Percentiles rank a stretch among this genome's conserved stretches.
Evolutionary conservation across 2,888 invertebrate species (phyloP).

Genomic region (Achlya flavicornis): DNA sequence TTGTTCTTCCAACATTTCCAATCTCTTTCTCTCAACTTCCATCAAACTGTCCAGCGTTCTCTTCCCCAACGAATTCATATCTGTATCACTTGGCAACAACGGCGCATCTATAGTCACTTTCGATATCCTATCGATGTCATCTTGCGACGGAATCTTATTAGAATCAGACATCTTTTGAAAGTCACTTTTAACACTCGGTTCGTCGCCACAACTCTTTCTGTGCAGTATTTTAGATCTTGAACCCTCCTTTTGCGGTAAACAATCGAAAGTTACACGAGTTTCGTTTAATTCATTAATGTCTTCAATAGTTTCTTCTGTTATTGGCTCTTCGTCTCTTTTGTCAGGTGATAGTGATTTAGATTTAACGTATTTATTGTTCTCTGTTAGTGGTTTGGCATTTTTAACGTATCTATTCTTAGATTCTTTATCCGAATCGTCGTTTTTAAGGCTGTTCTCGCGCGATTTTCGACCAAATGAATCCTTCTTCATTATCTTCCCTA

Average conservation of each 20-base stretch:
- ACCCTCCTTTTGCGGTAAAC: slow-evolving; percentile 27
- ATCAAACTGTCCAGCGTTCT: slow-evolving; percentile 93
- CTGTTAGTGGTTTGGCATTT: slow-evolving; percentile 57
- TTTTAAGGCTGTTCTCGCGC: slow-evolving; percentile 56
- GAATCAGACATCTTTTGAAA: slow-evolving; percentile 67
- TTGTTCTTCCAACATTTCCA: slow-evolving; percentile 94
- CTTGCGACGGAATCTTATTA: slow-evolving; percentile 88
- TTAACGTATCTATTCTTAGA: slow-evolving; percentile 72
- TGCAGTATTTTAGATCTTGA: slow-evolving; percentile 51
- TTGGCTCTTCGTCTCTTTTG: slow-evolving; percentile 56
- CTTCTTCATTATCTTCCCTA: slow-evolving; percentile 80
- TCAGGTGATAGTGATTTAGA: slow-evolving; percentile 73
- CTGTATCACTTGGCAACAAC: slow-evolving; percentile 87
- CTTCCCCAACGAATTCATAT: slow-evolving; percentile 87
- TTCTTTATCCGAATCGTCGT: slow-evolving; percentile 46
- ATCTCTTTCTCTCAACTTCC: slow-evolving; percentile 94
- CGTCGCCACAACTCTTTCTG: slow-evolving; percentile 79
- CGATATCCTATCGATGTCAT: slow-evolving; percentile 94
- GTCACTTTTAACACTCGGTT: slow-evolving; percentile 62
- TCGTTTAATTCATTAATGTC: slow-evolving; percentile 28
- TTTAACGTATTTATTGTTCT: slow-evolving; percentile 76
- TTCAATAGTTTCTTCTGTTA: slow-evolving; percentile 58
- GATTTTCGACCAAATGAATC: slow-evolving; percentile 72
- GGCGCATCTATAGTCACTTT: slow-evolving; percentile 94
- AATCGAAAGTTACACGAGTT: slow-evolving; percentile 37